These are phyloP conservation scores for Mormyrops boulengeri DNA, from an alignment of 2,797 vertebrate species.

Conservation along the genomic window DNA sequence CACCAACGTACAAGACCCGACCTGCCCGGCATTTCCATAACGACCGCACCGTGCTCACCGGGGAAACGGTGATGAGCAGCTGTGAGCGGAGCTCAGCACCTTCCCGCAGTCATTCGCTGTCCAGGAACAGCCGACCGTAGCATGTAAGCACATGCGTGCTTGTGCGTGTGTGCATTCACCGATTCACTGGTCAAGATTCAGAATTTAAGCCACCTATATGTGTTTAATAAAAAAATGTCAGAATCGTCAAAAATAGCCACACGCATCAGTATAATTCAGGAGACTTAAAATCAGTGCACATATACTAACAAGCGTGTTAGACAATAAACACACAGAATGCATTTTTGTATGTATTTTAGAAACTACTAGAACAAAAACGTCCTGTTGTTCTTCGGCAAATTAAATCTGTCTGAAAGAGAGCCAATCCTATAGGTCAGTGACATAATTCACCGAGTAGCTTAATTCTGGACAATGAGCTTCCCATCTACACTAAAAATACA, in stretches of 20 bases:
- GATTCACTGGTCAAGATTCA: not conserved
- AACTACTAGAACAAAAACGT: not conserved
- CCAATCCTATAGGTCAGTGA: not conserved
- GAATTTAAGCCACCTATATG: not conserved
- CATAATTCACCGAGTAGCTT: not conserved
- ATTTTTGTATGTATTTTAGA: not conserved
- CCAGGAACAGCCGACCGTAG: not conserved
- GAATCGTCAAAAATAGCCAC: not conserved
- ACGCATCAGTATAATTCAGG: not conserved
- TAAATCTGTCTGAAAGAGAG: not conserved
- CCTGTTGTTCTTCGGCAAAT: not conserved
- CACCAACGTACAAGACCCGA: not conserved
- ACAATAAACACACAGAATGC: not conserved
- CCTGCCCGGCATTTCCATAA: not conserved
- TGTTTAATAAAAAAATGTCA: not conserved
- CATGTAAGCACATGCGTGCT: not conserved
- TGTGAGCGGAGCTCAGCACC: not conserved
- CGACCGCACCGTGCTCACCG: not conserved
- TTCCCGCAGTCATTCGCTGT: not conserved
- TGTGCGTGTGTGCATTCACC: not conserved
- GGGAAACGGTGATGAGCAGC: not conserved
- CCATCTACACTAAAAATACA: not conserved
- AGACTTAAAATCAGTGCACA: not conserved
- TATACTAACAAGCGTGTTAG: not conserved
- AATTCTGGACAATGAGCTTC: not conserved